Conservation (phyloP, 2,888 invertebrate species). For the Amorpha juglandis region DNA sequence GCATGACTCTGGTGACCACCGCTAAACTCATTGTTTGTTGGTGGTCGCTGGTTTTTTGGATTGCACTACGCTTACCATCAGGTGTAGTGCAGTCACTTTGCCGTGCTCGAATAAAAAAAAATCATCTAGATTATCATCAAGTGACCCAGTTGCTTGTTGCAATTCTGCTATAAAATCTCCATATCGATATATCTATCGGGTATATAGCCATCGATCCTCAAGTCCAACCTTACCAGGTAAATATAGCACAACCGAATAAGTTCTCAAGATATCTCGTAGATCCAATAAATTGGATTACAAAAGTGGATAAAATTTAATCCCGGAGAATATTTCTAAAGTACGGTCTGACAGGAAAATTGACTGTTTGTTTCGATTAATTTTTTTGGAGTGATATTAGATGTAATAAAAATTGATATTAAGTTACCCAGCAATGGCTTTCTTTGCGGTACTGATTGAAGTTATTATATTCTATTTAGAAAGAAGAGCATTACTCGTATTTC, state of each 20-base stretch:
- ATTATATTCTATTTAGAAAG: too few species aligned
- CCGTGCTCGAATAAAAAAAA: too few species aligned
- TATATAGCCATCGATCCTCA: not conserved
- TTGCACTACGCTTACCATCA: too few species aligned
- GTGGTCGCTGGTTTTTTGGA: too few species aligned
- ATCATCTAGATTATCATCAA: too few species aligned
- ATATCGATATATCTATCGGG: not conserved
- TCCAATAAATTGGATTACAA: slow-evolving; percentile 46
- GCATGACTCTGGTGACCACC: too few species aligned
- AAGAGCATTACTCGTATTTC: too few species aligned
- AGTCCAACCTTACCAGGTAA: not conserved
- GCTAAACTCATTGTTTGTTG: too few species aligned
- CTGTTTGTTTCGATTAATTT: not conserved
- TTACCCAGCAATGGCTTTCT: not conserved
- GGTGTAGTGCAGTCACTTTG: too few species aligned
- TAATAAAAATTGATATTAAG: not conserved
- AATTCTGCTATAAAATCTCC: too few species aligned
- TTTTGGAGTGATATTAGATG: not conserved
- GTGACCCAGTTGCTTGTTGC: too few species aligned
- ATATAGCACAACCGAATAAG: slow-evolving; percentile 7
- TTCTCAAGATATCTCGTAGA: slow-evolving; percentile 37
- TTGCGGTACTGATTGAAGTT: not conserved
- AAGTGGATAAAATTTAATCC: slow-evolving; percentile 46
- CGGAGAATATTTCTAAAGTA: slow-evolving; percentile 35
- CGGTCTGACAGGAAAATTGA: slow-evolving; percentile 31